These are phyloP conservation scores for Tenualosa ilisha DNA, from an alignment of 2,797 vertebrate species.

Conservation along the genomic window DNA sequence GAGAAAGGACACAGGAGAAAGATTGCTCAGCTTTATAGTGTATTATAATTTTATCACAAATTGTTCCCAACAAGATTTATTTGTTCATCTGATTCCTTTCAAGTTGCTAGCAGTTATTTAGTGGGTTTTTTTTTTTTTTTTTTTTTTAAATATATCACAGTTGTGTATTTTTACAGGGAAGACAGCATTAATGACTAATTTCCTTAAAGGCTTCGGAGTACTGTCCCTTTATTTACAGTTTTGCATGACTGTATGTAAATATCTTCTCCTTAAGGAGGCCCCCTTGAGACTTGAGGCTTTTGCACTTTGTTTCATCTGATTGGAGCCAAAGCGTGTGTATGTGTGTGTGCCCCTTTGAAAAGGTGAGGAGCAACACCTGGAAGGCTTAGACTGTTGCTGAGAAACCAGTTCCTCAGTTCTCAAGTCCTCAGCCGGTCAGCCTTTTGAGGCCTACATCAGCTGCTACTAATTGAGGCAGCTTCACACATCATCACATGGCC, in stretches of 20 bases:
- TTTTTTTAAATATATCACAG: too few species aligned
- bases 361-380: background rate
- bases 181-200: background rate
- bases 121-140: too few species aligned
- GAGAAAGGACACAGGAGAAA: background rate
- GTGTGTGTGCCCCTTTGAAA: background rate
- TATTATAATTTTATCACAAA: background rate
- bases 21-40: background rate
- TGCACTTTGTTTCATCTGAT: background rate
- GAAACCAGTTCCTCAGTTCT: background rate
- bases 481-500: constrained; percentile 12
- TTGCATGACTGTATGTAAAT: background rate
- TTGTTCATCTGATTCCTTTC: background rate
- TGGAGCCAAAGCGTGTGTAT: background rate
- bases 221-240: background rate
- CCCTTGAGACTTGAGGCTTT: background rate
- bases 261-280: background rate
- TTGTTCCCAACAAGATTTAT: background rate
- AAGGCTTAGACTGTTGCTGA: background rate
- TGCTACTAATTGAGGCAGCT: background rate
- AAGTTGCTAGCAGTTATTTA: background rate
- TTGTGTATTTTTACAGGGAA: background rate
- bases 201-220: constrained; percentile 1
- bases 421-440: background rate
- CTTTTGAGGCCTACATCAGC: background rate